Evolutionary conservation across 2,797 vertebrate species (phyloP).

Genomic region (Thaleichthys pacificus): DNA sequence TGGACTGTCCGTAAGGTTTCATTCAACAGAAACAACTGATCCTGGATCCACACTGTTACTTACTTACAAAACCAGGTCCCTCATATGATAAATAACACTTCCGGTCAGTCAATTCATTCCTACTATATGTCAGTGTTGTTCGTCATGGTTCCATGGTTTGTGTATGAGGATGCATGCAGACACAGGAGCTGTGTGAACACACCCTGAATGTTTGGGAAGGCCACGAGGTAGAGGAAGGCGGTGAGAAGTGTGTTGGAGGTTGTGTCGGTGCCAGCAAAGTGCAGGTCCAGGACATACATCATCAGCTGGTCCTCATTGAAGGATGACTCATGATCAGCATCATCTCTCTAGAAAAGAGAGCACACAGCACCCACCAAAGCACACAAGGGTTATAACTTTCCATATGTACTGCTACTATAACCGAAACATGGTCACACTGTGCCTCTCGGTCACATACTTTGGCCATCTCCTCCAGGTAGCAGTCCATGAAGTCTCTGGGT

Average conservation of each 20-base stretch:
- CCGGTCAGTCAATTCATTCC: no score
- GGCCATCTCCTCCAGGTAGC: constrained; percentile 65
- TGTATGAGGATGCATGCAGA: no score
- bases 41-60: no score
- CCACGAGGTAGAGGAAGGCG: constrained; percentile 67
- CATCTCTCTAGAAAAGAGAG: constrained; percentile 27
- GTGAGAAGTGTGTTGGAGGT: constrained; percentile 68
- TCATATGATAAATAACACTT: no score
- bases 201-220: constrained; percentile 70
- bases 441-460: constrained; percentile 38
- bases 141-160: background rate
- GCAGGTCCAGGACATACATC: constrained; percentile 45
- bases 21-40: no score
- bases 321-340: constrained; percentile 37
- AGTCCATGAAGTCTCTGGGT: constrained; percentile 63
- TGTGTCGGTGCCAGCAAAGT: constrained; percentile 74
- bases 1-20: no score
- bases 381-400: background rate
- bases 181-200: background rate
- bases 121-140: background rate
- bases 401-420: no score
- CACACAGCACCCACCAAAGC: background rate
- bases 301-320: constrained; percentile 63
- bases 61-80: no score
- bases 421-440: no score